Conservation (phyloP, 92 coral and sea anemone species). For the Zoanthus sociatus region DNA sequence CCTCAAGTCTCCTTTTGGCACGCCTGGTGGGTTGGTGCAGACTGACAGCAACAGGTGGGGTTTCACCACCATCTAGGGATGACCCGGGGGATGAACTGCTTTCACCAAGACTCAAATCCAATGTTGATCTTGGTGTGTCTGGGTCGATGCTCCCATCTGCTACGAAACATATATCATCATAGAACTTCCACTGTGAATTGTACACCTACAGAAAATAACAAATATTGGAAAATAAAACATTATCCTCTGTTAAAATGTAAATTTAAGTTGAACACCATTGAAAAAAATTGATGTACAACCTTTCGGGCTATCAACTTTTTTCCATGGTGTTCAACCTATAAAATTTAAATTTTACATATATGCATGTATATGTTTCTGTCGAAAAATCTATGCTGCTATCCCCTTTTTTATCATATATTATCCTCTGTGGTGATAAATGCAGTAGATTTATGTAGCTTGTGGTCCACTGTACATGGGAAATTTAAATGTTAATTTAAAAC, state of each 20-base stretch:
- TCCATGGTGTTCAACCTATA: constrained; percentile 7
- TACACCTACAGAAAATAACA: constrained; percentile 6
- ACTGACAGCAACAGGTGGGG: neutral
- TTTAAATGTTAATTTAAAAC: constrained; percentile 3
- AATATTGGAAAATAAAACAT: neutral
- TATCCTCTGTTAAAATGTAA: constrained; percentile 1
- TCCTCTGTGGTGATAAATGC: neutral
- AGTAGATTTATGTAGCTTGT: constrained; percentile 4
- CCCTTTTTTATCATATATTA: neutral
- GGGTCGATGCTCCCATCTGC: neutral
- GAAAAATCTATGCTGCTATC: constrained; percentile 4
- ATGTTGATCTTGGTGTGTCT: neutral
- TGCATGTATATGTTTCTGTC: constrained; percentile 1
- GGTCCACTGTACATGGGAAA: constrained; percentile 7
- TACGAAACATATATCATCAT: neutral
- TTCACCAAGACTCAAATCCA: neutral
- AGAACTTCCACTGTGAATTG: constrained; percentile 9
- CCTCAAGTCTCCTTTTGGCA: neutral
- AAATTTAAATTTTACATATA: neutral
- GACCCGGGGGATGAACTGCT: neutral
- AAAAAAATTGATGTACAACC: constrained; percentile 3
- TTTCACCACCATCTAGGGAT: constrained; percentile 13
- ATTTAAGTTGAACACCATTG: neutral
- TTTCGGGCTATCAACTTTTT: constrained; percentile 4
- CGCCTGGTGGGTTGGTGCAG: constrained; percentile 9